phyloP scores from a whole-genome alignment of 2,113 vertebrate genomes.

The Oreochromis tanganicae region DNA sequence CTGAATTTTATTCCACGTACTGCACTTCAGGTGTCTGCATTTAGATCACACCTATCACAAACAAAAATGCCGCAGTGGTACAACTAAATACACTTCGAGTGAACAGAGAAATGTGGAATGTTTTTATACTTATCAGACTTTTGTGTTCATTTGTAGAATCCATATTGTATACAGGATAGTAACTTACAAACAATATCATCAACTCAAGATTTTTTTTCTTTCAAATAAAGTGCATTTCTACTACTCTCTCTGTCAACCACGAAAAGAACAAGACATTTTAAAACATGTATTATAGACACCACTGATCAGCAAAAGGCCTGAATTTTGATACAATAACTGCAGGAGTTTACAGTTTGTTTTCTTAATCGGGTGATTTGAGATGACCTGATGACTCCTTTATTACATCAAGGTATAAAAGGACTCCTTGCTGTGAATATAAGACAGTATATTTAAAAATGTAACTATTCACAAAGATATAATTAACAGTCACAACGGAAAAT shows the following conservation, averaged over 20 bases:
- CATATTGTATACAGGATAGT: constrained; percentile 44
- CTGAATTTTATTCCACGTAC: constrained; percentile 68
- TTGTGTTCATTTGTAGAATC: constrained; percentile 46
- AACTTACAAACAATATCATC: constrained; percentile 53
- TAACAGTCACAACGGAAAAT: constrained; percentile 54
- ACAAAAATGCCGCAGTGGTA: constrained; percentile 66
- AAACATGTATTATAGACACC: constrained; percentile 45
- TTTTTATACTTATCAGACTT: constrained; percentile 41
- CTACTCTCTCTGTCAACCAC: constrained; percentile 41
- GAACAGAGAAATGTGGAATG: constrained; percentile 61
- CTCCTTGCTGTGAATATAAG: constrained; percentile 38
- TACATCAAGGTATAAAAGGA: constrained; percentile 53
- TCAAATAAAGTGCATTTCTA: constrained; percentile 77
- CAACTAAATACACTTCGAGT: constrained; percentile 58
- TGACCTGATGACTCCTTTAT: constrained; percentile 16
- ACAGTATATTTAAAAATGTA: constrained; percentile 42
- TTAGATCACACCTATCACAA: constrained; percentile 66
- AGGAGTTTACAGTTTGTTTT: constrained; percentile 22
- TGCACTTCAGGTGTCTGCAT: constrained; percentile 70
- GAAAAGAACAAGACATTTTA: constrained; percentile 11
- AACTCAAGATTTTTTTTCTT: constrained; percentile 28
- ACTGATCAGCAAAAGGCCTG: constrained; percentile 38
- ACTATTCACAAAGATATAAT: constrained; percentile 36
- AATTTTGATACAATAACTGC: constrained; percentile 22
- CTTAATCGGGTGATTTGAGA: constrained; percentile 3